Evolutionary conservation across 35 echinoderm and acorn worm genomes (phyloP).

Genomic region (Amphiura filiformis): DNA sequence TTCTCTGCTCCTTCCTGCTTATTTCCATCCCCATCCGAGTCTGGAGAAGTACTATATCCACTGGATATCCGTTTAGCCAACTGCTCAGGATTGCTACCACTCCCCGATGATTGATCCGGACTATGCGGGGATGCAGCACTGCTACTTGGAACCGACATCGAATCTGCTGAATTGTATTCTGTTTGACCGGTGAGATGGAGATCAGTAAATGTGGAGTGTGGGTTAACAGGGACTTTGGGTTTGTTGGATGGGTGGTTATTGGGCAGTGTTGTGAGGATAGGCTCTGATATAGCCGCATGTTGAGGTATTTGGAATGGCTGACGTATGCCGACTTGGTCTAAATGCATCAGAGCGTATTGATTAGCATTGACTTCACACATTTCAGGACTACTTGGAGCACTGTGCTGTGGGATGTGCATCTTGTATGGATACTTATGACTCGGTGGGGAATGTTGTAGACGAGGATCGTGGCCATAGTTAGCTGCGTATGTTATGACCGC

Average conservation of each 20-base stretch:
- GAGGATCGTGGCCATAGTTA: constrained; percentile 12
- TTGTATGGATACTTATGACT: not conserved
- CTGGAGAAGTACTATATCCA: constrained; percentile 71
- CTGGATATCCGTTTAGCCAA: constrained; percentile 50
- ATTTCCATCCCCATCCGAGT: constrained; percentile 52
- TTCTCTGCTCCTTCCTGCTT: constrained; percentile 4
- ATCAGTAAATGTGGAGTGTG: not conserved
- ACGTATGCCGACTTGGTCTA: constrained; percentile 41
- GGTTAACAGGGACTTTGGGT: not conserved
- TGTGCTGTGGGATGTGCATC: constrained; percentile 18
- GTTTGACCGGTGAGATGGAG: not conserved
- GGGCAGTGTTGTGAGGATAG: not conserved
- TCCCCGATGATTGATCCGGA: not conserved
- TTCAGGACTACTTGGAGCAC: constrained; percentile 41
- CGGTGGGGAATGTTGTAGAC: not conserved
- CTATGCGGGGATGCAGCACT: constrained; percentile 13
- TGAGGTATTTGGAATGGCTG: constrained; percentile 1
- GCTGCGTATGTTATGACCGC: constrained; percentile 36
- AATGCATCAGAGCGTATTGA: constrained; percentile 53
- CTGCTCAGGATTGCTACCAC: constrained; percentile 32
- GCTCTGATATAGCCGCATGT: not conserved
- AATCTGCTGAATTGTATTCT: constrained; percentile 46
- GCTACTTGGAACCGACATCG: constrained; percentile 32
- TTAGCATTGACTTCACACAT: constrained; percentile 52
- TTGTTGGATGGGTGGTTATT: not conserved